Evolutionary conservation across 1,140 invertebrate species (phyloP).

Genomic region (Pectinophora gossypiella): DNA sequence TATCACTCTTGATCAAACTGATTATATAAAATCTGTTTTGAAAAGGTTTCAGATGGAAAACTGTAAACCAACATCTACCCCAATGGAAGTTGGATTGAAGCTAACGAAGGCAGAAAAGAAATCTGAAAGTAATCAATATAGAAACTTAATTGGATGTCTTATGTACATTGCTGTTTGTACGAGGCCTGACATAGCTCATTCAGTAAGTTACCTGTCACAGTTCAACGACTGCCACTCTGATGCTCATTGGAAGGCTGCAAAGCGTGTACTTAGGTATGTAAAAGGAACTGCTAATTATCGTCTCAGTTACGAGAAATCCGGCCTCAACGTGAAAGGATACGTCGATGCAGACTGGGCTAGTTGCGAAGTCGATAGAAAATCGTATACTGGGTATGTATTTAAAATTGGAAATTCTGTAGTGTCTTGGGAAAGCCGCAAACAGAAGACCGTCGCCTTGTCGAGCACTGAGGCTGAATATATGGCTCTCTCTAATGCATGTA

Average conservation of each 20-base stretch:
- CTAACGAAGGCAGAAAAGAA: slow-evolving; percentile 10
- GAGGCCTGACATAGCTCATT: not conserved
- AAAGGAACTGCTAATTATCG: not conserved
- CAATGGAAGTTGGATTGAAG: slow-evolving; percentile 26
- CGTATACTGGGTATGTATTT: not conserved
- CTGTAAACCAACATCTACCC: slow-evolving; percentile 28
- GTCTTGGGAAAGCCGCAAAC: not conserved
- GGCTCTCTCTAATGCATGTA: not conserved
- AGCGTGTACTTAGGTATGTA: not conserved
- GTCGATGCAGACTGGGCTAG: not conserved
- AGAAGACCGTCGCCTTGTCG: not conserved
- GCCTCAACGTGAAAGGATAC: not conserved
- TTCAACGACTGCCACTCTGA: not conserved
- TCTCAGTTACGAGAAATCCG: not conserved
- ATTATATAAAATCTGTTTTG: slow-evolving; percentile 27
- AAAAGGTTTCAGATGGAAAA: slow-evolving; percentile 33
- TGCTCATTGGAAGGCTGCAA: not conserved
- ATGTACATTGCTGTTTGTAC: not conserved
- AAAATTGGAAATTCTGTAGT: not conserved
- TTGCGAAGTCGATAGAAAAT: not conserved
- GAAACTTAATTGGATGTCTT: not conserved
- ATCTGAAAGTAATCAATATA: not conserved
- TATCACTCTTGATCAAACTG: slow-evolving; percentile 13
- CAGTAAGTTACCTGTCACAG: not conserved
- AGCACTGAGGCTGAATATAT: not conserved